Conservation (phyloP, 2,797 vertebrate species). For the Harpagifer antarcticus region DNA sequence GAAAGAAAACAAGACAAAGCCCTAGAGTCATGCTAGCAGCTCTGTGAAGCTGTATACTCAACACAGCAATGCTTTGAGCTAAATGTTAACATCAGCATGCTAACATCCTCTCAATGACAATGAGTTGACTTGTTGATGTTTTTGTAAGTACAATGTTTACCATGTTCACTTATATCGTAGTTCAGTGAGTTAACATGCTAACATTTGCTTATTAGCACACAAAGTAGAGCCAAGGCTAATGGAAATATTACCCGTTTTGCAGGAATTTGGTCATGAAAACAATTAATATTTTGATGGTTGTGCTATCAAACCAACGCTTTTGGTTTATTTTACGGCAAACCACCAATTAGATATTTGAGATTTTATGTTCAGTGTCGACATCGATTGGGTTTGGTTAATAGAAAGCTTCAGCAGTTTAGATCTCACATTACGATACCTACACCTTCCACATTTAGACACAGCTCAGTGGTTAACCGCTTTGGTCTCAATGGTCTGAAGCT, state of each 20-base stretch:
- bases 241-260: not conserved
- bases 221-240: no score
- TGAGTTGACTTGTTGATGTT: not conserved
- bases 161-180: not conserved
- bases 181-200: not conserved
- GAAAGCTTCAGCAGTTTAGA: constrained; percentile 14
- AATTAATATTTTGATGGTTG: no score
- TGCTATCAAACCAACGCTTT: not conserved
- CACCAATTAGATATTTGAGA: not conserved
- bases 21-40: not conserved
- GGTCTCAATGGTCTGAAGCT: constrained; percentile 30
- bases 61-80: not conserved
- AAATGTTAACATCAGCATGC: not conserved
- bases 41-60: not conserved
- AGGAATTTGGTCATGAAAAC: not conserved
- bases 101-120: not conserved
- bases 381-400: constrained; percentile 9
- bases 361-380: not conserved
- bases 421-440: not conserved
- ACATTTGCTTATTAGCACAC: no score
- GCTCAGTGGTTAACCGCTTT: constrained; percentile 12
- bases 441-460: constrained; percentile 39
- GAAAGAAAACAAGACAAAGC: no score
- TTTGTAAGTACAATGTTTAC: not conserved
- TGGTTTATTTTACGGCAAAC: not conserved